Conservation (phyloP, 2,113 vertebrate species). For the Lipophrys pholis region DNA sequence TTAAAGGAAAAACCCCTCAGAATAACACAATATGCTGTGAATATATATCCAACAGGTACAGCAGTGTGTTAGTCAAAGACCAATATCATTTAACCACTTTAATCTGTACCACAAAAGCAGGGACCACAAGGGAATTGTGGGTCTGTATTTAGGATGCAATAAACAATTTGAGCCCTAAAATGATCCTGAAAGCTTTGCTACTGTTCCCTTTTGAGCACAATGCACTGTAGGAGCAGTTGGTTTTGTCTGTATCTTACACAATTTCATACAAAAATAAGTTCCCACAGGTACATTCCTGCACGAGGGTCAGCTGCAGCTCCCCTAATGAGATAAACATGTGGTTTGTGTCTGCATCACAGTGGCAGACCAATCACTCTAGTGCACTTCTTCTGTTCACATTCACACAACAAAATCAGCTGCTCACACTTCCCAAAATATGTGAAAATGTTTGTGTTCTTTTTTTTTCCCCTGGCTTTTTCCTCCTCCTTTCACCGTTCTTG, state of each 20-base stretch:
- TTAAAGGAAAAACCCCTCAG: too few species aligned
- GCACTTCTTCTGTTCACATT: constrained; percentile 48
- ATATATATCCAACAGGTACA: too few species aligned
- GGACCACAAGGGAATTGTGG: background rate
- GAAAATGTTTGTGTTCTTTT: constrained; percentile 77
- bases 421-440: constrained; percentile 73
- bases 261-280: background rate
- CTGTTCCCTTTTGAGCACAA: background rate
- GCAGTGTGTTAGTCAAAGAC: background rate
- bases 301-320: background rate
- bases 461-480: constrained; percentile 44
- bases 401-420: constrained; percentile 65
- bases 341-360: too few species aligned
- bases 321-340: too few species aligned
- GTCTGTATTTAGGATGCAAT: too few species aligned
- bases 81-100: background rate
- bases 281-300: constrained; percentile 56
- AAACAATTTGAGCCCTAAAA: too few species aligned
- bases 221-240: background rate
- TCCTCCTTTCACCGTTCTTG: constrained; percentile 81
- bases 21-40: too few species aligned
- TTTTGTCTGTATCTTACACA: background rate
- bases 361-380: background rate
- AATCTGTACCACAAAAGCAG: background rate
- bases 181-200: background rate